Percentiles rank a stretch among this genome's conserved stretches.
phyloP scores from a whole-genome alignment of 2,797 vertebrate species.

The Pseudomugil tenellus region DNA sequence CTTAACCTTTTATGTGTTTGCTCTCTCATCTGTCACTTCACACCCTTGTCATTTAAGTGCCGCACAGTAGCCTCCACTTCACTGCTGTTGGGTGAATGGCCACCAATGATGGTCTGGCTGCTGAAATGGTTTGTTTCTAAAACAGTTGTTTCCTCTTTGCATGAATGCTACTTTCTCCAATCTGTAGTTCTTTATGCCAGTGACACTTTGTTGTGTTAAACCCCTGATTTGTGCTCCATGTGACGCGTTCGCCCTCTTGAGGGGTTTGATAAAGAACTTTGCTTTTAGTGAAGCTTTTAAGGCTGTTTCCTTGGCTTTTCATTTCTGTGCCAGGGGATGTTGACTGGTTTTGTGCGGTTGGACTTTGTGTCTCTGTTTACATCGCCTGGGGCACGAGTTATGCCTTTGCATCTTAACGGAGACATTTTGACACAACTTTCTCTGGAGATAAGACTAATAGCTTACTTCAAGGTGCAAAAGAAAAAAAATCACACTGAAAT shows the following conservation, averaged over 20 bases:
- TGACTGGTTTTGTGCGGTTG: slow-evolving; percentile 47
- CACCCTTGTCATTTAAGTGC: slow-evolving; percentile 64
- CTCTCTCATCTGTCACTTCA: slow-evolving; percentile 65
- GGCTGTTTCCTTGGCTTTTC: slow-evolving; percentile 44
- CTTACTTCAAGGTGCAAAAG: slow-evolving; percentile 42
- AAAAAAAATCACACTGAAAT: slow-evolving; percentile 21
- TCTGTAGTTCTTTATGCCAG: slow-evolving; percentile 8
- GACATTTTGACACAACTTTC: slow-evolving; percentile 51
- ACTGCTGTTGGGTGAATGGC: slow-evolving; percentile 22
- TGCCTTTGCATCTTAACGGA: slow-evolving; percentile 40
- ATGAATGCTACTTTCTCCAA: slow-evolving; percentile 3
- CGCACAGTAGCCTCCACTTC: slow-evolving; percentile 56
- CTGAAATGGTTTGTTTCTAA: slow-evolving; percentile 2
- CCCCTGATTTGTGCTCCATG: slow-evolving; percentile 22
- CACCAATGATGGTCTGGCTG: slow-evolving; percentile 16
- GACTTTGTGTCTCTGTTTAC: slow-evolving; percentile 61
- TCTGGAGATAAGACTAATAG: slow-evolving; percentile 37
- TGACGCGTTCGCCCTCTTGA: slow-evolving; percentile 26
- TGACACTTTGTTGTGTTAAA: slow-evolving; percentile 26
- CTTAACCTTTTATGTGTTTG: slow-evolving; percentile 59
- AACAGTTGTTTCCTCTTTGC: neutral
- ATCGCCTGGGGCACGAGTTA: slow-evolving; percentile 51
- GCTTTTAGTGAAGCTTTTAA: slow-evolving; percentile 51
- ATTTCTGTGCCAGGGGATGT: slow-evolving; percentile 46
- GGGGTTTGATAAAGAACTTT: slow-evolving; percentile 35